Percentiles rank a stretch among this genome's conserved stretches.
Conservation (phyloP, 2,113 vertebrate genomes). For the Pleuronectes platessa region DNA sequence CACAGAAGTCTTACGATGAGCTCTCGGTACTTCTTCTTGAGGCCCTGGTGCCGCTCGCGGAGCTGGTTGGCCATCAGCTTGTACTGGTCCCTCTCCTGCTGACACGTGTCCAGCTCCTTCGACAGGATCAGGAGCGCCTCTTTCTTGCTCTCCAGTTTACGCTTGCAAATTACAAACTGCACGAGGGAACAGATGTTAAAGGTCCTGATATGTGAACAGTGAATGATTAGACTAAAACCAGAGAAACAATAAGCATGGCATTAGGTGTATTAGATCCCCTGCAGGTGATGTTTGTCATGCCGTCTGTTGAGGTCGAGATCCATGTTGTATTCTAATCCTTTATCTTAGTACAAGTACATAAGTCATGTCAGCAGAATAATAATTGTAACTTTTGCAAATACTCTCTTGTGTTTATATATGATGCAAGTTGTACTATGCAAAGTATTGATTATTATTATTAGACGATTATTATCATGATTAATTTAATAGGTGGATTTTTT, state of each 20-base stretch:
- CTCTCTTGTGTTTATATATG: too few species aligned
- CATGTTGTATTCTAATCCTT: too few species aligned
- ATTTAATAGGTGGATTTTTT: background rate
- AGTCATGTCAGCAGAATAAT: too few species aligned
- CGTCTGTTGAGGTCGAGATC: too few species aligned
- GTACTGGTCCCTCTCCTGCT: slow-evolving; percentile 97
- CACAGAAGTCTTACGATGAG: slow-evolving; percentile 85
- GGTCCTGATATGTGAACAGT: background rate
- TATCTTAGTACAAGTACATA: too few species aligned
- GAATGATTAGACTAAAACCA: background rate
- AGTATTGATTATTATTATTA: too few species aligned
- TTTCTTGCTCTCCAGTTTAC: slow-evolving; percentile 96
- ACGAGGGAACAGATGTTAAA: background rate
- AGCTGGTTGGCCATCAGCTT: slow-evolving; percentile 98
- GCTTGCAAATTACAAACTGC: slow-evolving; percentile 94
- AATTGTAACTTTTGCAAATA: too few species aligned
- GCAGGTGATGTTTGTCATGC: too few species aligned
- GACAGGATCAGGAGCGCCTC: slow-evolving; percentile 96
- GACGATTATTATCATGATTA: background rate
- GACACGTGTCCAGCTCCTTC: slow-evolving; percentile 95
- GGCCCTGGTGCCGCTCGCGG: slow-evolving; percentile 91
- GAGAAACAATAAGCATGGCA: too few species aligned
- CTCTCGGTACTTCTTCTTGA: slow-evolving; percentile 96
- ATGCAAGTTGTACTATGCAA: too few species aligned
- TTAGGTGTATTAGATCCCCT: too few species aligned